A percentile compares a stretch with the other conserved stretches of the same genome.
Conservation (phyloP, 2,113 vertebrate genomes). For the Myiopsitta monachus region DNA sequence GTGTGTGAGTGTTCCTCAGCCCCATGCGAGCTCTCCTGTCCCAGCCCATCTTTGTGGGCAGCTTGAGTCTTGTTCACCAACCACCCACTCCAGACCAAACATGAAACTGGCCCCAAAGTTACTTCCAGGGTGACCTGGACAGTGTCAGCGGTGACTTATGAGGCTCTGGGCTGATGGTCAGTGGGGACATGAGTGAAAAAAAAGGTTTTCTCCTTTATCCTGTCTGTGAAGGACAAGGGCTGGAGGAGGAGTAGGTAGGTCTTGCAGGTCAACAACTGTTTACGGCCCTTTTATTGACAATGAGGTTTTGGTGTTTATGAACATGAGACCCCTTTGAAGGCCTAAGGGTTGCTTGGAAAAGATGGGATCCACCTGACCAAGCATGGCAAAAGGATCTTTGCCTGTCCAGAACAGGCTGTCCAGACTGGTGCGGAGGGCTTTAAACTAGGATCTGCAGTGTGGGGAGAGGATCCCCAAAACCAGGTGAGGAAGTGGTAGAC, state of each 20-base stretch:
- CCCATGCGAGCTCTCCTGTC: not conserved
- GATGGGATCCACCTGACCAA: not conserved
- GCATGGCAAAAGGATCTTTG: not conserved
- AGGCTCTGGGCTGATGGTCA: not conserved
- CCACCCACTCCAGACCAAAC: not conserved
- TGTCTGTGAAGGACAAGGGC: not conserved
- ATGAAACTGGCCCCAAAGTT: not conserved
- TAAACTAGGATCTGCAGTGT: not conserved
- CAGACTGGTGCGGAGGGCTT: not conserved
- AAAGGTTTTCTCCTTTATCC: not conserved
- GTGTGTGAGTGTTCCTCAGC: accelerated
- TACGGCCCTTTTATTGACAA: not conserved
- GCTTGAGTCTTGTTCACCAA: not conserved
- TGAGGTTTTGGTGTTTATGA: not conserved
- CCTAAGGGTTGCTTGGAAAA: not conserved
- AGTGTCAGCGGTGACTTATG: too few species aligned
- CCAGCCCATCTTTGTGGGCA: not conserved
- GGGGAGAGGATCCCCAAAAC: not conserved
- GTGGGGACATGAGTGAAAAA: accelerated
- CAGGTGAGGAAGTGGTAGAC: not conserved
- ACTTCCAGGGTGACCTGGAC: not conserved
- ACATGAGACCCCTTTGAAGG: not conserved
- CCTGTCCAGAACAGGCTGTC: not conserved
- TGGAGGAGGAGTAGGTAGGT: not conserved
- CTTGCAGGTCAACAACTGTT: not conserved